A percentile compares a stretch with the other conserved stretches of the same genome.
Conservation (phyloP, 2,888 invertebrate genomes). For the Folsomia manolachei region DNA sequence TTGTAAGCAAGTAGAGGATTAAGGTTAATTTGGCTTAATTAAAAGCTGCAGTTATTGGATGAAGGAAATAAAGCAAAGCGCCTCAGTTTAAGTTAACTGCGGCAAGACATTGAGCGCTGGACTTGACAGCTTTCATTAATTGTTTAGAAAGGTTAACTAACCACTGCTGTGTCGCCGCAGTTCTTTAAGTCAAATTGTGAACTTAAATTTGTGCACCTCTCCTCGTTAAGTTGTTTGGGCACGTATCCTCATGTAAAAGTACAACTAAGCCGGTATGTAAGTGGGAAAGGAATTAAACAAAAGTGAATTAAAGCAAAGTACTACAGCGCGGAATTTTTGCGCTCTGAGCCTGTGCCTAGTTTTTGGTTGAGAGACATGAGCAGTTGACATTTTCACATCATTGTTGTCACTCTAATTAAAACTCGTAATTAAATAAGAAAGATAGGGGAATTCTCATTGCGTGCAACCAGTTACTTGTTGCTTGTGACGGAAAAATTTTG, state of each 20-base stretch:
- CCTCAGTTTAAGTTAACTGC: constrained; percentile 1
- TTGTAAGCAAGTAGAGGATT: constrained; percentile 10
- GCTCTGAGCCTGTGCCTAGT: too few relatives aligned
- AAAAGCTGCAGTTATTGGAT: constrained; percentile 2
- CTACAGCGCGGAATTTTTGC: background rate
- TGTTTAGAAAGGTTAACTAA: constrained; percentile 1
- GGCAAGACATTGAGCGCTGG: constrained; percentile 7
- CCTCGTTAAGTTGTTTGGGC: background rate
- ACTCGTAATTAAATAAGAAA: constrained; percentile 41
- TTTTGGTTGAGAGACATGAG: constrained; percentile 26
- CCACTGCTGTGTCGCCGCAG: background rate
- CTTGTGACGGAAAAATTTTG: constrained; percentile 45
- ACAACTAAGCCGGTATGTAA: background rate
- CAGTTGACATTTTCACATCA: constrained; percentile 49
- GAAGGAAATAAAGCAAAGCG: background rate
- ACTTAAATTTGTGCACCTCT: background rate
- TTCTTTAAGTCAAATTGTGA: background rate
- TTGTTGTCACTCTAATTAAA: constrained; percentile 50
- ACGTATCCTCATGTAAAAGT: background rate
- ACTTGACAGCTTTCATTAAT: constrained; percentile 19
- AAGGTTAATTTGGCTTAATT: constrained; percentile 21
- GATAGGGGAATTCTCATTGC: constrained; percentile 36
- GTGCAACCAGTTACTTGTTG: too few relatives aligned
- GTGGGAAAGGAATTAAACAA: too few relatives aligned
- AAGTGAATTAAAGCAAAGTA: background rate